These are phyloP conservation scores for Hystrix cristata DNA, from an alignment of 2,113 vertebrate species.

Conservation along the genomic window DNA sequence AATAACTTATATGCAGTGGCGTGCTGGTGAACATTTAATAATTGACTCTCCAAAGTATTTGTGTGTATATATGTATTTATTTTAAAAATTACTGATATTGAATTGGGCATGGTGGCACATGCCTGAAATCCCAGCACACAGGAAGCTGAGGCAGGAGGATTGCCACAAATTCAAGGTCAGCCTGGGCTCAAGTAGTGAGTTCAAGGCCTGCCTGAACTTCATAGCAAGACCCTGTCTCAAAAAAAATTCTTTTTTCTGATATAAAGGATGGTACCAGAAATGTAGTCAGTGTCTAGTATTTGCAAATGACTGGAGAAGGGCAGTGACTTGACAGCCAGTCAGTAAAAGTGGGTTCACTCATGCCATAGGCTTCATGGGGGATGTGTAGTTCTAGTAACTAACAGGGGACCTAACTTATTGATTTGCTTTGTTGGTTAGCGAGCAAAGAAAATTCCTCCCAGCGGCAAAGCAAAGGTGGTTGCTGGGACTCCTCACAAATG, in stretches of 20 bases:
- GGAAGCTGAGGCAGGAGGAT: not conserved
- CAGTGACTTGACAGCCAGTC: not conserved
- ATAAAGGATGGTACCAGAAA: not conserved
- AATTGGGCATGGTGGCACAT: not conserved
- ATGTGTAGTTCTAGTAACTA: not conserved
- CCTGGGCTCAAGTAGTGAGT: not conserved
- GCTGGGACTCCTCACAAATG: conserved; percentile 28
- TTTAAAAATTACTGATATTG: not conserved
- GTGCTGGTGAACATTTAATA: conserved; percentile 36
- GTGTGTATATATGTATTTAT: not conserved
- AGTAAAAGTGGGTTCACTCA: not conserved
- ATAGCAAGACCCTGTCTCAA: not conserved
- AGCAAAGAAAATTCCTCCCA: conserved; percentile 16
- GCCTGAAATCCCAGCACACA: not conserved
- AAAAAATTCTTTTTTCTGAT: not conserved
- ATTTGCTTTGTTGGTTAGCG: conserved; percentile 65
- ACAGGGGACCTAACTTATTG: not conserved
- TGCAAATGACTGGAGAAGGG: not conserved
- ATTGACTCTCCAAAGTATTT: not conserved
- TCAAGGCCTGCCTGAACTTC: not conserved
- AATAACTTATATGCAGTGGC: not conserved
- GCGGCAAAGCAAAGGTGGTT: not conserved
- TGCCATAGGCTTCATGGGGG: not conserved
- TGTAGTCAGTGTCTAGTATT: not conserved
- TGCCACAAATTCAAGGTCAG: not conserved